phyloP scores from a whole-genome alignment of 2,113 vertebrate species.

The Perognathus longimembris region DNA sequence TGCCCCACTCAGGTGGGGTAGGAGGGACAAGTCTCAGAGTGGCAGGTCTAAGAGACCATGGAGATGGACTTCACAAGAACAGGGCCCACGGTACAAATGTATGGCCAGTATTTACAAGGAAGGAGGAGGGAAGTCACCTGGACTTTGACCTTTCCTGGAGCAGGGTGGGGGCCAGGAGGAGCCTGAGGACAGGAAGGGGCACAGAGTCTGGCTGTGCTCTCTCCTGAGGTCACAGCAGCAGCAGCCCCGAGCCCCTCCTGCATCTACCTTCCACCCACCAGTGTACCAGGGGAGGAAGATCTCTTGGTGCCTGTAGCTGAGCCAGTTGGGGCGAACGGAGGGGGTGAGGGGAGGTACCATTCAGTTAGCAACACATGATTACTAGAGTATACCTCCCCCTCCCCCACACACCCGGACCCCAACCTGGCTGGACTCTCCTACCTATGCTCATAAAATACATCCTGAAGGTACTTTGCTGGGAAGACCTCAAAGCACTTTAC shows the following conservation, averaged over 20 bases:
- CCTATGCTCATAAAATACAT: conserved; percentile 26
- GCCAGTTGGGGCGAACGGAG: neutral
- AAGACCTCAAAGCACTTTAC: conserved; percentile 72
- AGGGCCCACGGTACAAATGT: conserved; percentile 78
- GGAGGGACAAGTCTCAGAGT: conserved; percentile 47
- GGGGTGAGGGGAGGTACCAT: neutral
- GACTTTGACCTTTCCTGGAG: conserved; percentile 56
- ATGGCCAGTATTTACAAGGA: conserved; percentile 77
- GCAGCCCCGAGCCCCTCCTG: neutral
- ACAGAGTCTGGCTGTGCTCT: neutral
- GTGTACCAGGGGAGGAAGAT: neutral
- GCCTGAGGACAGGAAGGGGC: conserved; percentile 62
- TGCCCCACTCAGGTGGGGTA: conserved; percentile 39
- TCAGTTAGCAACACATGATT: neutral
- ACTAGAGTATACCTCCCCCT: neutral
- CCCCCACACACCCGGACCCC: neutral
- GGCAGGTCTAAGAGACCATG: conserved; percentile 70
- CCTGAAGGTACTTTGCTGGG: conserved; percentile 56
- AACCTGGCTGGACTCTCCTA: neutral
- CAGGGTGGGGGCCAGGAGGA: neutral
- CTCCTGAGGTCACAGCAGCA: neutral
- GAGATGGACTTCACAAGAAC: conserved; percentile 64
- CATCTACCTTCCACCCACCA: neutral
- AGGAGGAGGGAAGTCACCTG: conserved; percentile 65
- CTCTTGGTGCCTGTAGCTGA: neutral